A percentile compares a stretch with the other conserved stretches of the same genome.
Conservation (phyloP, 2,113 vertebrate species). For the Oreochromis tanganicae region DNA sequence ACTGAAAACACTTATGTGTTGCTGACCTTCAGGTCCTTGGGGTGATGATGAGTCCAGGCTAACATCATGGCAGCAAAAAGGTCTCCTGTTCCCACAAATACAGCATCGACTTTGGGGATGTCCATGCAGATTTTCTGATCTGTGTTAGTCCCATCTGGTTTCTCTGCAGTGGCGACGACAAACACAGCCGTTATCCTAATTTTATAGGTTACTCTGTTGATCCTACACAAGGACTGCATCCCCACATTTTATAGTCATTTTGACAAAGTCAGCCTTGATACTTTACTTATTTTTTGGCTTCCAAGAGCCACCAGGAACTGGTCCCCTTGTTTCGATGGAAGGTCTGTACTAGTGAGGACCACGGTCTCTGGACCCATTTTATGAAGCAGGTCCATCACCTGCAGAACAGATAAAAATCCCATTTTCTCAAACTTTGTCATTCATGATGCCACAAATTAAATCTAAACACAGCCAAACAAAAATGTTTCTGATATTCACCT, state of each 20-base stretch:
- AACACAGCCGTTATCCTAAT: background rate
- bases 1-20: background rate
- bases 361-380: slow-evolving; percentile 93
- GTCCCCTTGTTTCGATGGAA: slow-evolving; percentile 77
- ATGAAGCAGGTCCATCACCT: slow-evolving; percentile 96
- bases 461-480: background rate
- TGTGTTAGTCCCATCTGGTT: slow-evolving; percentile 72
- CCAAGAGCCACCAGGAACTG: slow-evolving; percentile 87
- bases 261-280: background rate
- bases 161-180: slow-evolving; percentile 61
- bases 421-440: background rate
- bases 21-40: slow-evolving; percentile 88
- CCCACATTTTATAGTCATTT: background rate
- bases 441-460: background rate
- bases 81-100: slow-evolving; percentile 95
- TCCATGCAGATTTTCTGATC: slow-evolving; percentile 87
- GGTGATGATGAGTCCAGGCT: slow-evolving; percentile 92
- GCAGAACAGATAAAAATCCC: background rate
- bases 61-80: slow-evolving; percentile 93
- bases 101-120: slow-evolving; percentile 87
- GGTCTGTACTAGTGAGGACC: slow-evolving; percentile 93
- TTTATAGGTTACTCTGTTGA: background rate
- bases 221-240: background rate
- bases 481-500: slow-evolving; percentile 65
- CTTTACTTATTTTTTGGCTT: slow-evolving; percentile 83